Evolutionary conservation across 2,113 vertebrate species (phyloP).

Genomic region (Hyperopisus bebe): DNA sequence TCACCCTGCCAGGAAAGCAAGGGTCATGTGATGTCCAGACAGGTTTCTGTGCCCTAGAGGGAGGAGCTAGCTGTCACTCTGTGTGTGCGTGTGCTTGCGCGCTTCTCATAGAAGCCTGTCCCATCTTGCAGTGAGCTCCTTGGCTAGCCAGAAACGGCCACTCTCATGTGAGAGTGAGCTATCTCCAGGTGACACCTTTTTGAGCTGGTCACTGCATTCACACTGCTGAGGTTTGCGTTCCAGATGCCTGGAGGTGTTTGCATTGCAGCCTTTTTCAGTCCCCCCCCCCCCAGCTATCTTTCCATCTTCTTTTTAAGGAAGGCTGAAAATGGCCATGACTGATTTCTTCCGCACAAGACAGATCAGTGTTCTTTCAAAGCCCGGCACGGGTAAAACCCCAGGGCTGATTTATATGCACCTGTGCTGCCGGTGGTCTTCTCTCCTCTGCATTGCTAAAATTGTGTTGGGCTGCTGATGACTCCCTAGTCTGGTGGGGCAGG

Average conservation of each 20-base stretch:
- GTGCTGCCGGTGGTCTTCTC: neutral
- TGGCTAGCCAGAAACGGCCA: neutral
- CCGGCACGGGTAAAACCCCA: neutral
- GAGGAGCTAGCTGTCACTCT: slow-evolving; percentile 87
- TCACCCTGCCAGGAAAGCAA: neutral
- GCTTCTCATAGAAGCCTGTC: slow-evolving; percentile 80
- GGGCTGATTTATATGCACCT: neutral
- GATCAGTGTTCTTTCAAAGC: neutral
- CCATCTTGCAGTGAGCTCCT: slow-evolving; percentile 55
- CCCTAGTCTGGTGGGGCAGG: neutral
- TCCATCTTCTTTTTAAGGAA: neutral
- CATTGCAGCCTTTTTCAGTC: neutral
- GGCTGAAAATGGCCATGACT: neutral
- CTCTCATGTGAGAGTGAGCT: neutral
- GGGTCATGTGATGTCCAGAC: neutral
- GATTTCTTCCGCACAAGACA: neutral
- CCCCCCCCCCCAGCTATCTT: neutral
- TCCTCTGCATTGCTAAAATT: neutral
- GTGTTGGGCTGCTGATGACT: neutral
- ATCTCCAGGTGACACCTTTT: neutral
- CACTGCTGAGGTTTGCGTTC: neutral
- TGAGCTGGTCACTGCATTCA: neutral
- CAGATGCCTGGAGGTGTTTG: neutral
- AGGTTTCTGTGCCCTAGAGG: slow-evolving; percentile 54
- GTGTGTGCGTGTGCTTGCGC: slow-evolving; percentile 76